phyloP scores from a whole-genome alignment of 2,888 invertebrate species.

The Chrysolina haemoptera region DNA sequence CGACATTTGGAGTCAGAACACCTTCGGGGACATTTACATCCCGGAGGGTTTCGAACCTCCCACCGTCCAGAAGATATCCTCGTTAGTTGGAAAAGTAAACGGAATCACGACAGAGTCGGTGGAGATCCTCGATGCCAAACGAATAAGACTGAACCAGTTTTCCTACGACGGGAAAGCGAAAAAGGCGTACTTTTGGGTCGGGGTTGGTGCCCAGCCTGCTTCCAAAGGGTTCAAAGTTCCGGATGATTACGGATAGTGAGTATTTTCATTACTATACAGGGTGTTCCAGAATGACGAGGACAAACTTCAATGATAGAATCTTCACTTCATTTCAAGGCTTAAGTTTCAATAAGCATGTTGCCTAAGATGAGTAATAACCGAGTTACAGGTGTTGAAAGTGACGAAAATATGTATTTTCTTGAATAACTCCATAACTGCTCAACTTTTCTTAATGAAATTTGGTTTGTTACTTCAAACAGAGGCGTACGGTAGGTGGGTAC shows the following conservation, averaged over 20 bases:
- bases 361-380: too few species aligned
- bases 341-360: too few species aligned
- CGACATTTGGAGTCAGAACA: slow-evolving; percentile 88
- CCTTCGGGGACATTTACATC: slow-evolving; percentile 91
- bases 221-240: slow-evolving; percentile 87
- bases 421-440: too few species aligned
- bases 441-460: too few species aligned
- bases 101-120: slow-evolving; percentile 82
- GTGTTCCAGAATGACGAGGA: too few species aligned
- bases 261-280: too few species aligned
- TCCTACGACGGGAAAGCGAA: slow-evolving; percentile 84
- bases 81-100: slow-evolving; percentile 75
- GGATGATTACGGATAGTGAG: slow-evolving; percentile 94
- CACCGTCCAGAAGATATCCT: slow-evolving; percentile 75
- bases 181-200: slow-evolving; percentile 90
- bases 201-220: slow-evolving; percentile 90
- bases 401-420: too few species aligned
- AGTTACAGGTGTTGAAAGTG: too few species aligned
- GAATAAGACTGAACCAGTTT: slow-evolving; percentile 83
- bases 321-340: too few species aligned
- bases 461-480: too few species aligned
- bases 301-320: too few species aligned
- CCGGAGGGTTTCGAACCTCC: slow-evolving; percentile 92
- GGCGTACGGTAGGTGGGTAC: too few species aligned
- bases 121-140: slow-evolving; percentile 85